Evolutionary conservation across 2,888 invertebrate genomes (phyloP), one percentile per base, ranked within the genome.

Genomic region (Alloplasta piceator): DNA sequence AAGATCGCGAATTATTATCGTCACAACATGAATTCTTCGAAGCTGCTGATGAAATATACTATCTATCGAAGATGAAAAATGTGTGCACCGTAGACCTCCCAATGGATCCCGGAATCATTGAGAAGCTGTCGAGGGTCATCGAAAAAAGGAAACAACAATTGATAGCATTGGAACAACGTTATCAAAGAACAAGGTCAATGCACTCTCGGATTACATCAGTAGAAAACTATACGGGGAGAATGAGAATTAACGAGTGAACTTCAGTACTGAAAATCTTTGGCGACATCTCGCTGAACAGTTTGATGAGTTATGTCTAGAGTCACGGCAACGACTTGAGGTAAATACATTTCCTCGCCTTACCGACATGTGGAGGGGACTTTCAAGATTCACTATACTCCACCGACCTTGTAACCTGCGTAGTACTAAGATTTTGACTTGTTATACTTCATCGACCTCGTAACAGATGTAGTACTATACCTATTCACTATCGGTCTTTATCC

Each of bases 1-100:
- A 85, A 86, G 85, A 83, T 78, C 60, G 58, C 70, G 70, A 79
- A 79, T 68, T 60, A 39, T 9, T 3, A 26, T 3, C 74, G 75
- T 79, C 75, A 75, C 79, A 71, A 50, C 12, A 67, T 26, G 5
- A 50, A 64, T 55, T 50, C 56, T 79, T 70, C 68, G 48, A 70
- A 48, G 46, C 70, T 39, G 16, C 52, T 7, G 39, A 46, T 61
- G 56, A 60, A 80, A 60, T 66, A 61, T 50, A 72, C 14, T 12
- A 14, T 39, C 6, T 39, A 6, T 7, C 12, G 41, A 50, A 48
- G 38, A 2, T 4, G 10, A 41, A 56, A 55, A 60, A 70, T n/a
- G n/a, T n/a, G n/a, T n/a, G n/a, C n/a, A n/a, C n/a, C n/a, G n/a
- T n/a, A n/a, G n/a, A n/a, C n/a, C n/a, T n/a, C n/a, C n/a, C n/a